These are phyloP conservation scores for Choristoneura rosaceana DNA, from an alignment of 2,888 invertebrate genomes.

Conservation along the genomic window DNA sequence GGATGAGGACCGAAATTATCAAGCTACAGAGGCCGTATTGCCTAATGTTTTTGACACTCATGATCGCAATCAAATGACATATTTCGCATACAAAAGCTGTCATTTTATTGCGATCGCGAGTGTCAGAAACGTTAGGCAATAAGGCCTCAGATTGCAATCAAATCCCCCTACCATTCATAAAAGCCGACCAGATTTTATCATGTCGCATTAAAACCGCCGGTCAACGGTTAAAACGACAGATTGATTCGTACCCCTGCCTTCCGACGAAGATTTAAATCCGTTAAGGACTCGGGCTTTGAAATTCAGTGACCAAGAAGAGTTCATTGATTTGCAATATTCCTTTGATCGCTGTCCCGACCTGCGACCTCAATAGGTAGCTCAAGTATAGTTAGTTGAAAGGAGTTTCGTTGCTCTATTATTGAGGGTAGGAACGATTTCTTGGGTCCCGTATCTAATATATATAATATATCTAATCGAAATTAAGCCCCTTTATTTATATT, in stretches of 20 bases:
- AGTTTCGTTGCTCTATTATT: constrained; percentile 8
- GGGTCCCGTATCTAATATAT: neutral
- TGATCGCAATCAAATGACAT: too few relatives aligned
- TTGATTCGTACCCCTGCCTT: constrained; percentile 23
- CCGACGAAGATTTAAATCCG: constrained; percentile 27
- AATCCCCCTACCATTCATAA: constrained; percentile 8
- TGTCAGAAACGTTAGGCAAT: too few relatives aligned
- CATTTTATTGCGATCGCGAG: too few relatives aligned
- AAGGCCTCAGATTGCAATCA: neutral
- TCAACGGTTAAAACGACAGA: constrained; percentile 31
- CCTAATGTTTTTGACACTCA: too few relatives aligned
- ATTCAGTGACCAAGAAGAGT: constrained; percentile 49
- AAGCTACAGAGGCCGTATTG: too few relatives aligned
- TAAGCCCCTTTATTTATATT: too few relatives aligned
- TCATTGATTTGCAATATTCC: constrained; percentile 48
- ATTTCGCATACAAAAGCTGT: too few relatives aligned
- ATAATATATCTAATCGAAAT: too few relatives aligned
- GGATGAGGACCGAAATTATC: neutral
- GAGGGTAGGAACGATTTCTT: neutral
- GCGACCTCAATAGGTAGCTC: constrained; percentile 18
- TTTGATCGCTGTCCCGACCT: constrained; percentile 46
- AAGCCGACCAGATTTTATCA: constrained; percentile 9
- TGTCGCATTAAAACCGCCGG: constrained; percentile 10
- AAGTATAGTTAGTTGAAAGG: constrained; percentile 26
- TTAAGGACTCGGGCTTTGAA: constrained; percentile 25